A percentile compares a stretch with the other conserved stretches of the same genome.
Conservation (phyloP, 2,113 vertebrate genomes). For the Macrotus californicus region DNA sequence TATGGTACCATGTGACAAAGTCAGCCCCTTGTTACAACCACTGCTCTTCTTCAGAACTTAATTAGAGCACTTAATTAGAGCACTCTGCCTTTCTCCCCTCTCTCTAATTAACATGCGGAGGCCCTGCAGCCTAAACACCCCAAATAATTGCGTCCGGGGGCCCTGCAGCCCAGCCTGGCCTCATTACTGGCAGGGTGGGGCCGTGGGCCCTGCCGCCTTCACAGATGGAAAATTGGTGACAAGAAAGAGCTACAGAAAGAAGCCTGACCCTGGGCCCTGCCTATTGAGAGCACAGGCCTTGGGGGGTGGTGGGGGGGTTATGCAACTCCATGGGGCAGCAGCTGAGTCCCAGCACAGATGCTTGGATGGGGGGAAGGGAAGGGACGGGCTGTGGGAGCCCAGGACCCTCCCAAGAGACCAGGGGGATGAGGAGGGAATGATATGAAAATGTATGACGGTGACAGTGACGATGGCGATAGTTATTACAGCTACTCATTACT, state of each 20-base stretch:
- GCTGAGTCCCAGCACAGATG: conserved; percentile 46
- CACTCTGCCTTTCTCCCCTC: conserved; percentile 83
- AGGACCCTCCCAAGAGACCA: neutral
- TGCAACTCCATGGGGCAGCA: conserved; percentile 8
- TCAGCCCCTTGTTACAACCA: conserved; percentile 81
- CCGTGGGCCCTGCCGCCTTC: conserved; percentile 68
- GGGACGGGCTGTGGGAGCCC: neutral
- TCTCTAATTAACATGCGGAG: conserved; percentile 87
- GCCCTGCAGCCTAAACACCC: conserved; percentile 80
- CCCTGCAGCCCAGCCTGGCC: conserved; percentile 79
- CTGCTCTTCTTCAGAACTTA: conserved; percentile 80
- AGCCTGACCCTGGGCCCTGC: conserved; percentile 75
- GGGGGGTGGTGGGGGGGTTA: neutral
- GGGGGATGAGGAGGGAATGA: neutral
- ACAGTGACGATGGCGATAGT: neutral
- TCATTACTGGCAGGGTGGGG: conserved; percentile 80
- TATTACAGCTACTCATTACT: neutral
- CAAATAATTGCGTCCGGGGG: conserved; percentile 80
- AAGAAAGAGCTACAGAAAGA: conserved; percentile 79
- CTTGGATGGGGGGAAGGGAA: neutral
- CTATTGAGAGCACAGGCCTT: conserved; percentile 70
- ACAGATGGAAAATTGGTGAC: conserved; percentile 79
- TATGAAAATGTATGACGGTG: neutral
- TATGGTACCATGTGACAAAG: conserved; percentile 85
- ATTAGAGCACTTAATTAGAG: conserved; percentile 85